phyloP scores from a whole-genome alignment of 1,140 invertebrate genomes.

The Battus philenor region DNA sequence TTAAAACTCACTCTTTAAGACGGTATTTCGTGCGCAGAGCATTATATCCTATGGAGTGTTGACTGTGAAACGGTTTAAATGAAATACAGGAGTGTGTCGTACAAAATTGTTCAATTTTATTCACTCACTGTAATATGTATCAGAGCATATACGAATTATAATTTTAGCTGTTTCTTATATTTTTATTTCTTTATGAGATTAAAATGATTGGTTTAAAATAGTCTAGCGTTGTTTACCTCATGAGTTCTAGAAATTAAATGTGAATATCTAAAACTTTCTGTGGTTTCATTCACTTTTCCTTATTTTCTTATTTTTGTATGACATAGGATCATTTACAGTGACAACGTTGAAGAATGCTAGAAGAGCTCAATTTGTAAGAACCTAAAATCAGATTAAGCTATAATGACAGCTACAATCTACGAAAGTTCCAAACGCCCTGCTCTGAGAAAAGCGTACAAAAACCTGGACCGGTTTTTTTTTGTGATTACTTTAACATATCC shows the following conservation, averaged over 20 bases:
- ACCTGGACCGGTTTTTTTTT: no score
- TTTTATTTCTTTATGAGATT: no score
- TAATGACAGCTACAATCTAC: no score
- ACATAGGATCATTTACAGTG: no score
- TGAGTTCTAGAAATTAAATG: conserved; percentile 73
- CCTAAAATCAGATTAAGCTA: no score
- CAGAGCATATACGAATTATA: conserved; percentile 27
- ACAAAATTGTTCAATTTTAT: conserved; percentile 26
- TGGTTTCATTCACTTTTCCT: conserved; percentile 39
- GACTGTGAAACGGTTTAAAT: not conserved
- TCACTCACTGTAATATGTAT: conserved; percentile 27
- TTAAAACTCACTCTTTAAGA: conserved; percentile 33
- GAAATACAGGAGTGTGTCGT: conserved; percentile 22
- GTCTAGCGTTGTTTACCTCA: conserved; percentile 73
- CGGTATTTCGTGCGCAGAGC: conserved; percentile 43
- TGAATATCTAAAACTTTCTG: conserved; percentile 50
- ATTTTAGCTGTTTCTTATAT: conserved; percentile 32
- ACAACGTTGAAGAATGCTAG: no score
- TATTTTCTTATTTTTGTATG: no score
- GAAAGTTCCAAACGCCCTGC: no score
- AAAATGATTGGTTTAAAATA: conserved; percentile 57
- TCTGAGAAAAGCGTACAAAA: no score
- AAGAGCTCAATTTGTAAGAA: no score
- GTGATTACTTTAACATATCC: no score
- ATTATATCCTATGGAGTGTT: conserved; percentile 48